A percentile compares a stretch with the other conserved stretches of the same genome.
Evolutionary conservation across 2,888 invertebrate genomes (phyloP).

Genomic region (Hyposoter didymator): DNA sequence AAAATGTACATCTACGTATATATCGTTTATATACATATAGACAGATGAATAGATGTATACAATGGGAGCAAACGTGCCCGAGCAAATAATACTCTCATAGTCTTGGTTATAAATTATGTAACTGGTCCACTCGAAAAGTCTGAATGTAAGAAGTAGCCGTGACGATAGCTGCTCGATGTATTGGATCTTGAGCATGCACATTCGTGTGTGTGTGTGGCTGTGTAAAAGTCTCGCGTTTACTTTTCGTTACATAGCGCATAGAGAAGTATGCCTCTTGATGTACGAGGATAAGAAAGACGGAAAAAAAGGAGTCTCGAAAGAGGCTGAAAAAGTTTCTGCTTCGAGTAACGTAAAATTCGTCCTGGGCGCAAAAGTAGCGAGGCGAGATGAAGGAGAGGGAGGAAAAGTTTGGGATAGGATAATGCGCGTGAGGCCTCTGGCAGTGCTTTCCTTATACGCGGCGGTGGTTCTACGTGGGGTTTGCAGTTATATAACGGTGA

Average conservation of each 20-base stretch:
- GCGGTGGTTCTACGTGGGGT: constrained; percentile 15
- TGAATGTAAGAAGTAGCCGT: constrained; percentile 12
- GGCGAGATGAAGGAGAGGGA: constrained; percentile 28
- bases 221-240: constrained; percentile 21
- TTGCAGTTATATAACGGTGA: constrained; percentile 36
- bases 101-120: constrained; percentile 70
- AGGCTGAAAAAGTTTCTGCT: constrained; percentile 64
- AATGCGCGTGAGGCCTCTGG: constrained; percentile 60
- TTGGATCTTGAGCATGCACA: constrained; percentile 9
- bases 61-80: constrained; percentile 53
- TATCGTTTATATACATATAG: background rate
- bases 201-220: background rate
- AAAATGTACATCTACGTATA: background rate
- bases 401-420: constrained; percentile 66
- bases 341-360: constrained; percentile 68
- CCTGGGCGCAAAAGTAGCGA: constrained; percentile 40
- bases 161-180: constrained; percentile 33
- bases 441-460: constrained; percentile 53
- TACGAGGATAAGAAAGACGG: constrained; percentile 25
- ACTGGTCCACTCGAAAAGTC: constrained; percentile 63
- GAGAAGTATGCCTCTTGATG: constrained; percentile 35
- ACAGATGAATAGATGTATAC: background rate
- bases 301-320: background rate
- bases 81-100: constrained; percentile 68
- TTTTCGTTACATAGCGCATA: constrained; percentile 41